phyloP scores from a whole-genome alignment of 2,113 vertebrate species.

The Gorilla gorilla region DNA sequence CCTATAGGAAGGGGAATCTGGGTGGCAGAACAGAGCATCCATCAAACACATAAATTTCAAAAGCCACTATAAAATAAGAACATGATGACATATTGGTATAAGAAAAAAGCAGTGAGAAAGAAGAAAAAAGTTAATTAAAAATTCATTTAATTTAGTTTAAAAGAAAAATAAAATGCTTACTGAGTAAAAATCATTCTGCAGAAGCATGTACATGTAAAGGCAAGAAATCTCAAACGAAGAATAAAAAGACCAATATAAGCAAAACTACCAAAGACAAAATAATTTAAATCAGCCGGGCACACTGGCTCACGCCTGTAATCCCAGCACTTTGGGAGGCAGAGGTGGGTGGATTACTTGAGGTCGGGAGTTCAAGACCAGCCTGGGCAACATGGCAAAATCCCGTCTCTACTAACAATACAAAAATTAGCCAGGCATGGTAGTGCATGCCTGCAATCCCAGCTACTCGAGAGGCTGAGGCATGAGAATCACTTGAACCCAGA shows the following conservation, averaged over 20 bases:
- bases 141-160: neutral
- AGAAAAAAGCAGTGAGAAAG: slow-evolving; percentile 22
- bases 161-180: neutral
- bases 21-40: neutral
- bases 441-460: too few relatives aligned
- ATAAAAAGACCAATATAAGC: neutral
- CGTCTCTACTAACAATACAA: too few relatives aligned
- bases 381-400: too few relatives aligned
- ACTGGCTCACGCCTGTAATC: too few relatives aligned
- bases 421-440: too few relatives aligned
- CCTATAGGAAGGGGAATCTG: too few relatives aligned
- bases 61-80: neutral
- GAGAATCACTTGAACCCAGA: too few relatives aligned
- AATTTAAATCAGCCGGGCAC: neutral
- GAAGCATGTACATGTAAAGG: neutral
- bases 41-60: neutral
- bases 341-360: too few relatives aligned
- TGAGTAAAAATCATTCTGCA: neutral
- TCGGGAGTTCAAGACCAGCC: too few relatives aligned
- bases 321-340: too few relatives aligned
- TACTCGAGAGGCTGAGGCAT: too few relatives aligned
- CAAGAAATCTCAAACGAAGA: slow-evolving; percentile 12
- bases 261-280: neutral
- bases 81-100: neutral
- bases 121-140: neutral